phyloP scores from a whole-genome alignment of 2,113 vertebrate species.

The Myxocyprinus asiaticus region DNA sequence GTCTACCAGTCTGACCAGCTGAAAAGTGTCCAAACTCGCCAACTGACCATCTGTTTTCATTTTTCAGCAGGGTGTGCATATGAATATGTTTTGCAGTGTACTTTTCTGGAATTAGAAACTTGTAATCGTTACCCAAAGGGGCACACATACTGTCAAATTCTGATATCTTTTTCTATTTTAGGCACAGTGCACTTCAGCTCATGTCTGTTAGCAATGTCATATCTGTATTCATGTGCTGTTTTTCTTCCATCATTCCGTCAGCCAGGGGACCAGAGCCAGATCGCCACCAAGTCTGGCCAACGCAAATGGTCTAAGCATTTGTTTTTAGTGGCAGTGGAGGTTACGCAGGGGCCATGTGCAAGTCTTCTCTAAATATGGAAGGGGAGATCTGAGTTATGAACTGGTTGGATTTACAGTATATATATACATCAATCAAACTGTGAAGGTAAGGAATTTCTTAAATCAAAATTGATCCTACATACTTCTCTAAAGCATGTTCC shows the following conservation, averaged over 20 bases:
- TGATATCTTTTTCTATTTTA: background rate
- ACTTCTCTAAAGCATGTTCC: no score
- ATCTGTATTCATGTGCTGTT: slow-evolving; percentile 32
- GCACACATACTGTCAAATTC: background rate
- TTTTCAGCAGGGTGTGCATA: background rate
- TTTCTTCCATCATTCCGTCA: slow-evolving; percentile 1
- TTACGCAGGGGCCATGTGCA: slow-evolving; percentile 51
- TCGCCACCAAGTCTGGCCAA: slow-evolving; percentile 15
- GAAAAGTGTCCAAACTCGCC: no score
- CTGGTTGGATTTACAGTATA: slow-evolving; percentile 44
- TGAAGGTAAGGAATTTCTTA: no score
- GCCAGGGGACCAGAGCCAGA: slow-evolving; percentile 9
- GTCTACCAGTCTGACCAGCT: no score
- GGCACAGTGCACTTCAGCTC: background rate
- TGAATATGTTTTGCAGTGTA: background rate
- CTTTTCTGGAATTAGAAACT: background rate
- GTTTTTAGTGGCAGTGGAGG: slow-evolving; percentile 55
- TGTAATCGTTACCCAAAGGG: background rate
- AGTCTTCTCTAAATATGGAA: slow-evolving; percentile 57
- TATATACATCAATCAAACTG: no score
- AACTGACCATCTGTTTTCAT: no score
- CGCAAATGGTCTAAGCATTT: slow-evolving; percentile 62
- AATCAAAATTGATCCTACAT: no score
- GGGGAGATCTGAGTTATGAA: slow-evolving; percentile 55
- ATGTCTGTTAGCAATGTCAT: slow-evolving; percentile 46